Evolutionary conservation across 1,140 invertebrate genomes (phyloP), one percentile per base, ranked within the genome.

Genomic region (Drosophila trapezifrons): DNA sequence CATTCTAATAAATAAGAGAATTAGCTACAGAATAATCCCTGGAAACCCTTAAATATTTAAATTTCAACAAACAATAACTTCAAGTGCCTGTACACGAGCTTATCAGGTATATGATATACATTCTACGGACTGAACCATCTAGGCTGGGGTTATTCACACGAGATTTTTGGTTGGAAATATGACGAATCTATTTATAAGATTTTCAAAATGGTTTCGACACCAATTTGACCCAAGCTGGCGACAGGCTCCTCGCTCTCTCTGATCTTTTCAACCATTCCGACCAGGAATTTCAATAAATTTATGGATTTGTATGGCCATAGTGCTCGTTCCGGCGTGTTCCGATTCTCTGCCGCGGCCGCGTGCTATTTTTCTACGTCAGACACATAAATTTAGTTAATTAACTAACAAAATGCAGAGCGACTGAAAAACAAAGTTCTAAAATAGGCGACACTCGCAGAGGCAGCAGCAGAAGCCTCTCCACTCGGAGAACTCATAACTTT

Each of bases 341-440:
- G 65, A 77, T 78, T 86, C 66, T 78, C 46, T 81, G 78, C 78
- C 82, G 82, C 82, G 78, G 74, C 82, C 82, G 82, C 82, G 79
- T 86, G 83, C 83, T 86, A 87, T 87, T 82, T 87, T 73, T 87
- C 64, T 51, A 87, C 79, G 76, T 89, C 83, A 87, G 83, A 87
- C 84, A 87, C 83, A 87, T 87, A 87, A 87, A 87, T 87, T 87
- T 52, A 87, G 84, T 78, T 87, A 87, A 87, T 87, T 87, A 87
- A 77, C 79, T 89, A 78, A 77, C 51, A 65, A 64, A 72, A 74
- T 56, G 51, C 69, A 71, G 66, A 71, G 51, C 27, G 27, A 27
- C 37, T 64, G 49, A 62, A 45, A 65, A 43, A 76, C 32, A 76
- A 29, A 79, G 65, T 72, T 71, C 69, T 60, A 83, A 87, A 87